A percentile compares a stretch with the other conserved stretches of the same genome.
These are phyloP conservation scores for Lasioglossum baleicum DNA, from an alignment of 1,140 invertebrate species.

Conservation along the genomic window DNA sequence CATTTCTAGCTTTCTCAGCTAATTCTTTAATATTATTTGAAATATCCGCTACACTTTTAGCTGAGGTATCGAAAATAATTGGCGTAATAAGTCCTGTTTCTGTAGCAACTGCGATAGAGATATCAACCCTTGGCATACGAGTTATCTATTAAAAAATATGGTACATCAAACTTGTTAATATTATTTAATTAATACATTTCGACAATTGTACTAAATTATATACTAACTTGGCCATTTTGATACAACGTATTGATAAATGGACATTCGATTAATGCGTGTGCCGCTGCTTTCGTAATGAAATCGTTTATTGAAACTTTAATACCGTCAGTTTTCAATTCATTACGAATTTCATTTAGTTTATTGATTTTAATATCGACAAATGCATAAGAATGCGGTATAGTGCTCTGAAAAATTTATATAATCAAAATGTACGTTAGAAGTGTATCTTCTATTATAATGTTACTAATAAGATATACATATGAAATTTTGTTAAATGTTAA, in stretches of 20 bases:
- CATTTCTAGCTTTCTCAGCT: slow-evolving; percentile 94
- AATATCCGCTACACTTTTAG: slow-evolving; percentile 94
- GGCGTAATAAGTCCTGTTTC: slow-evolving; percentile 98
- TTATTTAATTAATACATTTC: no score
- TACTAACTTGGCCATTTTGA: slow-evolving; percentile 66
- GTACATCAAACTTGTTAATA: no score
- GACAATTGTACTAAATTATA: no score
- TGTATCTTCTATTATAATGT: no score
- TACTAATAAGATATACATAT: no score
- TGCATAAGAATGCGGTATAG: slow-evolving; percentile 98
- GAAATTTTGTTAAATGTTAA: no score
- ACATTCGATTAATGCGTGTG: slow-evolving; percentile 92
- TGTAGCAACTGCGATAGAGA: slow-evolving; percentile 97
- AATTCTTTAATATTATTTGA: slow-evolving; percentile 90
- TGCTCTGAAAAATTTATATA: slow-evolving; percentile 69
- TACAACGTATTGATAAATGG: slow-evolving; percentile 90
- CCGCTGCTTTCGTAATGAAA: slow-evolving; percentile 97
- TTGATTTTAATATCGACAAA: slow-evolving; percentile 93
- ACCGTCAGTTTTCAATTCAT: slow-evolving; percentile 87
- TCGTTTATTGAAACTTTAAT: slow-evolving; percentile 96
- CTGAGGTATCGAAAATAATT: slow-evolving; percentile 96
- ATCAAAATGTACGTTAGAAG: no score
- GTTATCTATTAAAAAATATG: slow-evolving; percentile 84
- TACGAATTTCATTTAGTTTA: slow-evolving; percentile 75
- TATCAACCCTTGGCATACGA: slow-evolving; percentile 87